Conservation (phyloP, 2,797 vertebrate species). For the Pangasius sanitwongsei region DNA sequence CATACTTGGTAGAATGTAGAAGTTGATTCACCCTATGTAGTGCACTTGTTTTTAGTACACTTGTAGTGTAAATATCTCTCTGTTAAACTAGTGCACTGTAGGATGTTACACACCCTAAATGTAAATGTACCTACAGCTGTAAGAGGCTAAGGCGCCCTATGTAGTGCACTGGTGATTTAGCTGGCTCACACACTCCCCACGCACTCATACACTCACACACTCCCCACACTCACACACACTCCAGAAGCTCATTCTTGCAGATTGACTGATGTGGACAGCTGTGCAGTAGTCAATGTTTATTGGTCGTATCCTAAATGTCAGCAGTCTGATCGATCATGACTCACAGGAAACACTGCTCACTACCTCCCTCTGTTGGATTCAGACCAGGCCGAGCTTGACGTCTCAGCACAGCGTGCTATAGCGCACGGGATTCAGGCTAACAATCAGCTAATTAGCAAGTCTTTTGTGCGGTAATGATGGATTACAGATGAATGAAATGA, state of each 20-base stretch:
- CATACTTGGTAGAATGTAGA: not conserved
- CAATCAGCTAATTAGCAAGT: not conserved
- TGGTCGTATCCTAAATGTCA: not conserved
- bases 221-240: not conserved
- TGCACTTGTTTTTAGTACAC: not conserved
- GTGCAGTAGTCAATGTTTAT: not conserved
- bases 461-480: not conserved
- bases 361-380: slow-evolving; percentile 18
- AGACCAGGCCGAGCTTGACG: not conserved
- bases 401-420: not conserved
- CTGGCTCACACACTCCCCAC: not conserved
- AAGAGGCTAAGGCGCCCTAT: not conserved
- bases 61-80: not conserved
- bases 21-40: not conserved
- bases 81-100: no score
- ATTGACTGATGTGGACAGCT: not conserved
- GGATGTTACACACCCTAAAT: not conserved
- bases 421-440: not conserved
- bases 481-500: not conserved
- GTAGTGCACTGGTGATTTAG: not conserved
- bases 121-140: not conserved
- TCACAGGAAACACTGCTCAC: slow-evolving; percentile 3
- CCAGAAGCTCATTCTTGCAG: not conserved
- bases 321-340: not conserved
- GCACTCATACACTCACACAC: not conserved